phyloP scores from a whole-genome alignment of 1,140 invertebrate species.

The Drosophila sechellia region DNA sequence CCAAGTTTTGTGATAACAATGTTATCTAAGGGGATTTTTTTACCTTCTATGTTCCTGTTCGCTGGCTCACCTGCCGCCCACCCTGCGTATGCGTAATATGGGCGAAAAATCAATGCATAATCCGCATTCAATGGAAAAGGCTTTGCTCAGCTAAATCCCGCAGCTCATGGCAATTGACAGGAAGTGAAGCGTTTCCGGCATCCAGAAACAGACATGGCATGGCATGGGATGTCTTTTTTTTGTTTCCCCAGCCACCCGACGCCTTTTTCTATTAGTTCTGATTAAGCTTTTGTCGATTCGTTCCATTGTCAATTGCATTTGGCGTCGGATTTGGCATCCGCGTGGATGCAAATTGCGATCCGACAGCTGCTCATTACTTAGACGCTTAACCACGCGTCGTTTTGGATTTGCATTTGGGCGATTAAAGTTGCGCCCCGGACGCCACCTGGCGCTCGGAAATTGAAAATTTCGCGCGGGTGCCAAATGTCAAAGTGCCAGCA shows the following conservation, averaged over 20 bases:
- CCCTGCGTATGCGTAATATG: constrained; percentile 52
- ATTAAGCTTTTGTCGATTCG: constrained; percentile 55
- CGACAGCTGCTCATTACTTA: constrained; percentile 67
- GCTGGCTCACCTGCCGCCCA: constrained; percentile 32
- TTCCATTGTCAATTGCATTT: constrained; percentile 70
- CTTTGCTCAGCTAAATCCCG: constrained; percentile 62
- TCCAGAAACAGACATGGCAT: constrained; percentile 36
- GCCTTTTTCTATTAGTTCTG: constrained; percentile 53
- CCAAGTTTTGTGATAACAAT: not conserved
- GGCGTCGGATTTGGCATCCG: constrained; percentile 25
- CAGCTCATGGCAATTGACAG: constrained; percentile 70
- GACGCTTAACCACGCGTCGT: constrained; percentile 69
- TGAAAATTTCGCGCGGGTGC: constrained; percentile 54
- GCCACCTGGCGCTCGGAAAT: constrained; percentile 59
- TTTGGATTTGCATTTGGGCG: constrained; percentile 71
- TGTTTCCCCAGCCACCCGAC: constrained; percentile 23
- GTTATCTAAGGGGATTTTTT: not conserved
- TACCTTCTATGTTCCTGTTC: not conserved
- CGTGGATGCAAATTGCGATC: constrained; percentile 61
- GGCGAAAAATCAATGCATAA: constrained; percentile 66
- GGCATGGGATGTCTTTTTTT: constrained; percentile 50
- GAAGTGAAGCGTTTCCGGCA: constrained; percentile 40
- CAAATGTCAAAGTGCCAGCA: constrained; percentile 67
- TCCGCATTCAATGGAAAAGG: constrained; percentile 63
- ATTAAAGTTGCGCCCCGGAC: constrained; percentile 58